Evolutionary conservation across 2,113 vertebrate genomes (phyloP).

Genomic region (Alexandromys fortis): DNA sequence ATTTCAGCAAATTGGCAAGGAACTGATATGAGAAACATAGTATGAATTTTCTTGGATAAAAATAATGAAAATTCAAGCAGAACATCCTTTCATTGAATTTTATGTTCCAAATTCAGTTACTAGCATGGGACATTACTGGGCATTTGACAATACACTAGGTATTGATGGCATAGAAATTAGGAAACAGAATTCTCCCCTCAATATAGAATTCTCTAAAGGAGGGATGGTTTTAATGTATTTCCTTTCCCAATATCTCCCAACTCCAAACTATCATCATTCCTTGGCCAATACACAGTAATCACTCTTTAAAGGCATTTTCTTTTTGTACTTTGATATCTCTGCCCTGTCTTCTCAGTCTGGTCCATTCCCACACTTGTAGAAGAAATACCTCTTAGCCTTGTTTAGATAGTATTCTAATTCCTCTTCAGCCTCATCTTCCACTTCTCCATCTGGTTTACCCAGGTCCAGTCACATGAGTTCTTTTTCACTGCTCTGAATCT

Average conservation of each 20-base stretch:
- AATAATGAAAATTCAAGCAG: constrained; percentile 53
- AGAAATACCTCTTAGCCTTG: not conserved
- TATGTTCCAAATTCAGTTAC: not conserved
- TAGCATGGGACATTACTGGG: constrained; percentile 12
- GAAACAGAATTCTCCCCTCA: not conserved
- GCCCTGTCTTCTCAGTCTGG: not conserved
- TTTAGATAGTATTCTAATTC: not conserved
- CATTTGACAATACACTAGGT: not conserved
- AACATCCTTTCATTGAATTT: constrained; percentile 38
- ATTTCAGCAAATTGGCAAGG: constrained; percentile 5
- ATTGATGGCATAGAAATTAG: not conserved
- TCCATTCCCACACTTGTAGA: not conserved
- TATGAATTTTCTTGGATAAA: constrained; percentile 39
- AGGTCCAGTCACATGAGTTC: not conserved
- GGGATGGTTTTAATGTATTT: constrained; percentile 18
- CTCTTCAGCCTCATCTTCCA: not conserved
- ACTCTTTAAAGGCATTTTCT: not conserved
- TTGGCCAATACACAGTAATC: not conserved
- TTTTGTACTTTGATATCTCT: not conserved
- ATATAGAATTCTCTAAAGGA: constrained; percentile 42
- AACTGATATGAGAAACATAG: constrained; percentile 15
- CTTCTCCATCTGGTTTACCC: not conserved
- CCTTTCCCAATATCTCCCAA: not conserved
- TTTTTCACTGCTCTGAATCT: not conserved
- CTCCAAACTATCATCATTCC: not conserved